Percentiles rank a stretch among this genome's conserved stretches.
These are phyloP conservation scores for Otis tarda DNA, from an alignment of 2,113 vertebrate genomes.

Conservation along the genomic window DNA sequence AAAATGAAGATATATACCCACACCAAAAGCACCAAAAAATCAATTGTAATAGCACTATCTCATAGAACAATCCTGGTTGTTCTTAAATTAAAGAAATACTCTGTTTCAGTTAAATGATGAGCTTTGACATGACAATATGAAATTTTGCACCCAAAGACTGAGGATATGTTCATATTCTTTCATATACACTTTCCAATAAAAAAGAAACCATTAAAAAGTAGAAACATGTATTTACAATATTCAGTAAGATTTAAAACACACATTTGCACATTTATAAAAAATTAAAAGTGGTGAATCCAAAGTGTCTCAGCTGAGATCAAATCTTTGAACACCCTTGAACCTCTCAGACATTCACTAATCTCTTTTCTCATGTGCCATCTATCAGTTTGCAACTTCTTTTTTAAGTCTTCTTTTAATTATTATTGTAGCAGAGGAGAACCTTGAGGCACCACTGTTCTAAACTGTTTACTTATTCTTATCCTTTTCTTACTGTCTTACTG, in stretches of 20 bases:
- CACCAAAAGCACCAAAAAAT: background rate
- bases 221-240: background rate
- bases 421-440: background rate
- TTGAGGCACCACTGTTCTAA: background rate
- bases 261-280: background rate
- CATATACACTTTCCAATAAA: background rate
- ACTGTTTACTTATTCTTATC: slow-evolving; percentile 9
- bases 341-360: background rate
- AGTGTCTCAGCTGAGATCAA: background rate
- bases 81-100: background rate
- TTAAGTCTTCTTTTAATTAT: background rate
- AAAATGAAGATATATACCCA: slow-evolving; percentile 14
- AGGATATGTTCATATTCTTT: background rate
- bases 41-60: background rate
- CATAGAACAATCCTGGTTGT: background rate
- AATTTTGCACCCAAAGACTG: background rate
- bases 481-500: background rate
- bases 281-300: background rate
- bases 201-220: background rate
- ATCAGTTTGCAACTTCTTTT: background rate
- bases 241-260: background rate
- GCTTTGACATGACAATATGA: background rate
- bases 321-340: background rate
- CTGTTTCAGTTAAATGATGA: background rate
- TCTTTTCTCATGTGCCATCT: background rate